Evolutionary conservation across 2,113 vertebrate genomes (phyloP).

Genomic region (Pica pica): DNA sequence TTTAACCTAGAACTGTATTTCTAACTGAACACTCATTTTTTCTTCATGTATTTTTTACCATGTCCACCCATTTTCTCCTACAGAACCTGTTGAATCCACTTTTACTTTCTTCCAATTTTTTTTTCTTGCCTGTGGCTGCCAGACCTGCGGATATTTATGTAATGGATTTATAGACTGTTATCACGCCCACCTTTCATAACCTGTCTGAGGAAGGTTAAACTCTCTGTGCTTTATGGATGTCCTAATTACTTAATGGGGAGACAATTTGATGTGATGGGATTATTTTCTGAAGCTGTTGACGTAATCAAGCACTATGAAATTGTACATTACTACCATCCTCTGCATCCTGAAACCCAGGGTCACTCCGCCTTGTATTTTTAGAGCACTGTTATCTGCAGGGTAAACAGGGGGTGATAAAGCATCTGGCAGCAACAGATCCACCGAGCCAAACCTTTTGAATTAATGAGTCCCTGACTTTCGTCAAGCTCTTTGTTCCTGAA

Average conservation of each 20-base stretch:
- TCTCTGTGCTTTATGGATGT: neutral
- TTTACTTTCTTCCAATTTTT: neutral
- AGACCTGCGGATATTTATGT: accelerated
- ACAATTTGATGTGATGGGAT: neutral
- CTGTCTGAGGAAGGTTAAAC: neutral
- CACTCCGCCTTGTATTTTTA: neutral
- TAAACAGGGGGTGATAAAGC: neutral
- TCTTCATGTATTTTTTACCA: neutral
- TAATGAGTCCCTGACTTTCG: neutral
- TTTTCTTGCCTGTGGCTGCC: neutral
- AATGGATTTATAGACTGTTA: neutral
- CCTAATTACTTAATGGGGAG: neutral
- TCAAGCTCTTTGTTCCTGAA: neutral
- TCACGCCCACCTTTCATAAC: neutral
- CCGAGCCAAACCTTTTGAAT: neutral
- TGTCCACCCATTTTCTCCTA: neutral
- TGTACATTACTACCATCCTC: neutral
- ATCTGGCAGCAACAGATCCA: neutral
- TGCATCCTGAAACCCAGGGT: neutral
- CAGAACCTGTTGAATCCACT: neutral
- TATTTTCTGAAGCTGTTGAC: neutral
- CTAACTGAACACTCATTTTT: neutral
- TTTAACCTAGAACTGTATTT: neutral
- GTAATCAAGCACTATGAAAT: neutral
- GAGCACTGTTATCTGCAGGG: neutral